Conservation (phyloP, 2,797 vertebrate species). For the Coregonus ussuriensis region DNA sequence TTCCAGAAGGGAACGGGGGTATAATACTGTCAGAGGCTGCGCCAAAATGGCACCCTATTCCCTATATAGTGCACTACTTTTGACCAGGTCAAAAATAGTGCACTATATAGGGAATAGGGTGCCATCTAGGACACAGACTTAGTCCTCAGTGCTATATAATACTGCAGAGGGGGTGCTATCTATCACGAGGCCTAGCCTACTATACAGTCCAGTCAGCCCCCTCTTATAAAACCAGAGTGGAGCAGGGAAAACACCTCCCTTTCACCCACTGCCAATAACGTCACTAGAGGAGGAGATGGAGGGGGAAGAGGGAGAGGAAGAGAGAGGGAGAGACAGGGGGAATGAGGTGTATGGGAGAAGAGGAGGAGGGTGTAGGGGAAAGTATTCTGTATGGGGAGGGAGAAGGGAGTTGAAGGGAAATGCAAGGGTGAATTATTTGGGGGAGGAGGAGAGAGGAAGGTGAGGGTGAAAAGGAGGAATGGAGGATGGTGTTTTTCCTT, state of each 20-base stretch:
- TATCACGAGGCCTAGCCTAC: neutral
- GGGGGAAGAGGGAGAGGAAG: conserved; percentile 15
- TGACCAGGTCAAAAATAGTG: too few species aligned
- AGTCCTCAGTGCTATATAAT: conserved; percentile 26
- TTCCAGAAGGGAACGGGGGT: conserved; percentile 12
- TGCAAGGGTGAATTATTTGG: too few species aligned
- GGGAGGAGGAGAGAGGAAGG: conserved; percentile 20
- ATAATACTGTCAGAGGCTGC: neutral
- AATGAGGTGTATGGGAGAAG: conserved; percentile 10
- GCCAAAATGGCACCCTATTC: too few species aligned
- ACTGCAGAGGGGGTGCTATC: neutral
- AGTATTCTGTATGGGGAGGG: too few species aligned
- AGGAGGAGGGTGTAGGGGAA: neutral
- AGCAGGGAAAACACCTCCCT: conserved; percentile 44
- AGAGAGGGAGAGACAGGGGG: neutral
- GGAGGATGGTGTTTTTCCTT: conserved; percentile 27
- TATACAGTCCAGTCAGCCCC: neutral
- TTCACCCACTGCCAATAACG: conserved; percentile 57
- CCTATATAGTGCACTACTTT: too few species aligned
- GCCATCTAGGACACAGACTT: conserved; percentile 3
- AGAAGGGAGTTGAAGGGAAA: neutral
- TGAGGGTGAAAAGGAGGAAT: conserved; percentile 23
- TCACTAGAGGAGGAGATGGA: conserved; percentile 46
- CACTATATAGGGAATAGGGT: too few species aligned
- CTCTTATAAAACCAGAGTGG: conserved; percentile 36